Evolutionary conservation across 2,797 vertebrate species (phyloP).

Genomic region (Ptychobarbus kaznakovi): DNA sequence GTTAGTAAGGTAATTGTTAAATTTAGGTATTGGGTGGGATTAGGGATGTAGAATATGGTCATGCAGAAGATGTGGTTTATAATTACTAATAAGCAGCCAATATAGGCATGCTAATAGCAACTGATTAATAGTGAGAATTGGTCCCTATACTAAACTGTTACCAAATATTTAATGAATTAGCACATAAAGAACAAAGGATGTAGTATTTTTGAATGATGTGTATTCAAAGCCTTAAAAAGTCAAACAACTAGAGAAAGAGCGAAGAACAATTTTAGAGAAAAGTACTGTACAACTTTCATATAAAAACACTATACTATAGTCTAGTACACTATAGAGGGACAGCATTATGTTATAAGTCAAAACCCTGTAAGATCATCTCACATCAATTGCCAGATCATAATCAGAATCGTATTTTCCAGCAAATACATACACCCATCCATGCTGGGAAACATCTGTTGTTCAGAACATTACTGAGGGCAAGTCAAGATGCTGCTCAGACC

Average conservation of each 20-base stretch:
- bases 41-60: too few species aligned
- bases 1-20: too few species aligned
- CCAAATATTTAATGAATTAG: not conserved
- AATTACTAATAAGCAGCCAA: too few species aligned
- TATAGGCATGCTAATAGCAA: not conserved
- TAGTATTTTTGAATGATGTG: not conserved
- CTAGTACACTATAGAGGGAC: not conserved
- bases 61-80: too few species aligned
- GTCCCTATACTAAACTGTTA: not conserved
- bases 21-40: too few species aligned
- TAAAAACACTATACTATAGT: not conserved
- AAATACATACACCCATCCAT: not conserved
- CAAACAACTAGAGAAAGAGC: not conserved
- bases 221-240: not conserved
- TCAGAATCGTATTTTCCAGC: not conserved
- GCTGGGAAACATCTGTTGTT: not conserved
- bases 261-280: not conserved
- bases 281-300: not conserved
- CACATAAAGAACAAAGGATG: not conserved
- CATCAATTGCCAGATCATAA: slow-evolving; percentile 3
- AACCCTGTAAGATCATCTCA: not conserved
- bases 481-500: not conserved
- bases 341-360: not conserved
- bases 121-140: too few species aligned
- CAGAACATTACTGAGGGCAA: slow-evolving; percentile 8